phyloP scores from a whole-genome alignment of 2,113 vertebrate species.

The Plotosus lineatus region DNA sequence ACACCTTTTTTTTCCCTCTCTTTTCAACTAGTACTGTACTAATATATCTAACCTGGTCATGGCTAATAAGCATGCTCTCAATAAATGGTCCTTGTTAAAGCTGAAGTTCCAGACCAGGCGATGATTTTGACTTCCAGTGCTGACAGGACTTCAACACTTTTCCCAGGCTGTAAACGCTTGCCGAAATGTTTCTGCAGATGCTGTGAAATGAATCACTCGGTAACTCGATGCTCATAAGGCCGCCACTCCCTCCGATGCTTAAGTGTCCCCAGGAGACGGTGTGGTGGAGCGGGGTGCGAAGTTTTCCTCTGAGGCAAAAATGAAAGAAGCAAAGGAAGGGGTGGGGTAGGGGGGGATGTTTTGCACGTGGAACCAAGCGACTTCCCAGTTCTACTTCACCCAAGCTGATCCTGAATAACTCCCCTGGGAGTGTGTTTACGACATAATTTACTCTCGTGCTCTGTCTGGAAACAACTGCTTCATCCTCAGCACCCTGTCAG shows the following conservation, averaged over 20 bases:
- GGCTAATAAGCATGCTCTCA: conserved; percentile 4
- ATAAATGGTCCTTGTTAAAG: conserved; percentile 16
- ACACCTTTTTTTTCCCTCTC: neutral
- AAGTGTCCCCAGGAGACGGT: conserved; percentile 85
- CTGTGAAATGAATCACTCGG: conserved; percentile 81
- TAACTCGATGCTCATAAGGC: conserved; percentile 76
- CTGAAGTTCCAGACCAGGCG: neutral
- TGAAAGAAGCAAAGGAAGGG: neutral
- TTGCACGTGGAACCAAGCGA: conserved; percentile 36
- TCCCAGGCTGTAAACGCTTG: conserved; percentile 45
- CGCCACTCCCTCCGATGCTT: conserved; percentile 83
- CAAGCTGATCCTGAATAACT: conserved; percentile 56
- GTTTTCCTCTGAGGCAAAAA: conserved; percentile 69
- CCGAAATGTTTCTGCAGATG: conserved; percentile 70
- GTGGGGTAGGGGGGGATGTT: conserved; percentile 56
- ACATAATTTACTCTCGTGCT: conserved; percentile 83
- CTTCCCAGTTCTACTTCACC: conserved; percentile 28
- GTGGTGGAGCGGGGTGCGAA: conserved; percentile 74
- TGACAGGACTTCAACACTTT: conserved; percentile 32
- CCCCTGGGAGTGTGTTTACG: conserved; percentile 80
- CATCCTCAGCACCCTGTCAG: conserved; percentile 71
- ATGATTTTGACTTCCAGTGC: conserved; percentile 20
- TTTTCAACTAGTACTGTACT: neutral
- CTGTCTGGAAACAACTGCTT: conserved; percentile 78
- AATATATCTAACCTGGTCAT: neutral